Percentiles rank a stretch among this genome's conserved stretches.
Evolutionary conservation across 2,797 vertebrate species (phyloP).

Genomic region (Poecilia gillii): DNA sequence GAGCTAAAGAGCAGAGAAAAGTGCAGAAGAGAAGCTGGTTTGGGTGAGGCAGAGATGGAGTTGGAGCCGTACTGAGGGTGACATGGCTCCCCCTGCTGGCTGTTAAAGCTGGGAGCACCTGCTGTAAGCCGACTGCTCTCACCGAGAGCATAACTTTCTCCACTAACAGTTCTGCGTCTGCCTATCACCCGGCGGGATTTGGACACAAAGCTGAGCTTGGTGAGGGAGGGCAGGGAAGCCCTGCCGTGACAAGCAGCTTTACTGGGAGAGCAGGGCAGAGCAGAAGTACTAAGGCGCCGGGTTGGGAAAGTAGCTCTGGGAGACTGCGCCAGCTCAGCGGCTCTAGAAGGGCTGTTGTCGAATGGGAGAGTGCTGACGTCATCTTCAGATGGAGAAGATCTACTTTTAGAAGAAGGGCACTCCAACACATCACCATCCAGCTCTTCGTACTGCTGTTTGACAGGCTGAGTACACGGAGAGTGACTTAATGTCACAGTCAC

Average conservation of each 20-base stretch:
- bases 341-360: constrained; percentile 41
- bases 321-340: constrained; percentile 42
- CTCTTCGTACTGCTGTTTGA: constrained; percentile 83
- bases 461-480: constrained; percentile 59
- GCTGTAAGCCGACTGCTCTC: constrained; percentile 65
- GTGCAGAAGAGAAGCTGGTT: constrained; percentile 72
- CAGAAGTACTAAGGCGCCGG: constrained; percentile 67
- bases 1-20: constrained; percentile 81
- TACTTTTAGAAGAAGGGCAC: constrained; percentile 60
- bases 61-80: constrained; percentile 60
- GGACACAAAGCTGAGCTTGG: constrained; percentile 75
- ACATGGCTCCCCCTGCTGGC: constrained; percentile 33
- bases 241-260: constrained; percentile 61
- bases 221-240: constrained; percentile 79
- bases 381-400: constrained; percentile 73
- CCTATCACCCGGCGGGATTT: constrained; percentile 68
- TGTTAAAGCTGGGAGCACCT: not conserved
- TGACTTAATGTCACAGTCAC: constrained; percentile 67
- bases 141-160: constrained; percentile 58
- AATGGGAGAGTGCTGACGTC: constrained; percentile 62
- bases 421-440: constrained; percentile 79
- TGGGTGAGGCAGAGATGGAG: constrained; percentile 51
- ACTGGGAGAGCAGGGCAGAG: constrained; percentile 45
- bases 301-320: constrained; percentile 44
- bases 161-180: constrained; percentile 76